These are phyloP conservation scores for Pyralis farinalis DNA, from an alignment of 2,888 invertebrate genomes.

Conservation along the genomic window DNA sequence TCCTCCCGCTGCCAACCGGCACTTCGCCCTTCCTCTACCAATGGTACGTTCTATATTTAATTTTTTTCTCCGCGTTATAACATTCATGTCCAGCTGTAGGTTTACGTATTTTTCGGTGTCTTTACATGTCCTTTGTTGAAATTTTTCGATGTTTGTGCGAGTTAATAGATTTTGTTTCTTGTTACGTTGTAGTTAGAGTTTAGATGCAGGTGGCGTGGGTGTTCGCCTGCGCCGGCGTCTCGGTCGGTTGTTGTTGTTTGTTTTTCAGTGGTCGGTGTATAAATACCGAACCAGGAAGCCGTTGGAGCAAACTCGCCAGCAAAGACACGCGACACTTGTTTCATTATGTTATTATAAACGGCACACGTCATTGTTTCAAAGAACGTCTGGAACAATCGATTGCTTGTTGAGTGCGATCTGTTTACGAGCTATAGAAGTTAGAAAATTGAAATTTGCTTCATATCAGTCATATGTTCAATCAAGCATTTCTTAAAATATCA, in stretches of 20 bases:
- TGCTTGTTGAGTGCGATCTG: too few species aligned
- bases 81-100: slow-evolving; percentile 5
- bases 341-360: slow-evolving; percentile 31
- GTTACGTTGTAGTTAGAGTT: slow-evolving; percentile 9
- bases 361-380: slow-evolving; percentile 26
- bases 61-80: slow-evolving; percentile 2
- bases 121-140: neutral
- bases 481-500: too few species aligned
- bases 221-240: slow-evolving; percentile 19
- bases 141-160: neutral
- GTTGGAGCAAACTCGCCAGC: slow-evolving; percentile 20
- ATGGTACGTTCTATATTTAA: slow-evolving; percentile 54
- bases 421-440: too few species aligned
- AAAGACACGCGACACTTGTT: slow-evolving; percentile 47
- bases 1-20: slow-evolving; percentile 52
- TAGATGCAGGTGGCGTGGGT: slow-evolving; percentile 19
- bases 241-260: slow-evolving; percentile 66
- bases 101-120: slow-evolving; percentile 10
- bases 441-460: too few species aligned
- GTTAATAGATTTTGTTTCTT: slow-evolving; percentile 7
- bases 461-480: too few species aligned
- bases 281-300: slow-evolving; percentile 72
- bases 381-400: neutral
- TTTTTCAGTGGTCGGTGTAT: slow-evolving; percentile 73
- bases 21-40: slow-evolving; percentile 61